Evolutionary conservation across 2,797 vertebrate genomes (phyloP), one percentile per base, ranked within the genome.

Genomic region (Eidolon dupreanum): DNA sequence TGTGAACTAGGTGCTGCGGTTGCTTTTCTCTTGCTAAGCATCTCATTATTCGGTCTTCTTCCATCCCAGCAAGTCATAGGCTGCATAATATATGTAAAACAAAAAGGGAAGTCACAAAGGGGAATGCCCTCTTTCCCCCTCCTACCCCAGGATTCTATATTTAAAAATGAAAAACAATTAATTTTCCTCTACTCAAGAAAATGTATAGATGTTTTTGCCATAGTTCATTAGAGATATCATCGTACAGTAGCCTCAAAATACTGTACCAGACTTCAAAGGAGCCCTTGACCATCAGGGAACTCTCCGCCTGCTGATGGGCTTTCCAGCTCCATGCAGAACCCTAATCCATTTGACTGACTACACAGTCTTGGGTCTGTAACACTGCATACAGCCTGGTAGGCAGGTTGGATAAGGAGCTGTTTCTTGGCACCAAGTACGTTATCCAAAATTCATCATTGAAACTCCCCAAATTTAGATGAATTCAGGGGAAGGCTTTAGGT

Each of bases 231-330:
- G 28, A 94, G 46, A 38, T 63, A 95, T 90, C 0, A 3, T 81
- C 93, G 97, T 97, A 61, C 57, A 97, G 93, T 17, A 93, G 79
- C 66, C 24, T 97, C 93, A 95, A 97, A 96, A 96, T 98, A 97
- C 75, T 84, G 17, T 46, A 73, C 88, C 63, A 92, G 59, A 92
- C 46, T 93, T 98, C 97, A 97, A 97, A 97, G 90, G 90, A 98
- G 6, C 36, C 46, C 22, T 89, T 84, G 43, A 87, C 51, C 31
- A 83, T 6, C 31, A 93, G 41, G 22, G 10, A 96, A 97, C n/a
- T 71, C 12, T 71, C 24, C 8, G 11, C 17, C 3, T 73, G 49
- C 26, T 78, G 31, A 93, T 66, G 83, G 74, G 20, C 17, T 94
- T 74, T 89, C 43, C 11, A 51, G 8, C 63, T 92, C 70, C 57